Evolutionary conservation across 2,888 invertebrate genomes (phyloP).

Genomic region (Macrophya alboannulata): DNA sequence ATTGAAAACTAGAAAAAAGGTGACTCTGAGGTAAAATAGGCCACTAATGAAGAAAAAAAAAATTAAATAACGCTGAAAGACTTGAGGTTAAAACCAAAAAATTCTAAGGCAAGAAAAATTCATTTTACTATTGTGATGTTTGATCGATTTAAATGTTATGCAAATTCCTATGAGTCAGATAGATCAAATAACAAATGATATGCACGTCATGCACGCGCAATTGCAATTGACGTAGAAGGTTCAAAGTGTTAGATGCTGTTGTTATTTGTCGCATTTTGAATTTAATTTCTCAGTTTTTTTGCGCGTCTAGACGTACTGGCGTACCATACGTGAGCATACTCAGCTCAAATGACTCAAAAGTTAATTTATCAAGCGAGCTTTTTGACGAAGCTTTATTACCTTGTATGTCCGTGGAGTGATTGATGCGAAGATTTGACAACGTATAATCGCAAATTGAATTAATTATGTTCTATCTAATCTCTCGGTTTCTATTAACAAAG

Average conservation of each 20-base stretch:
- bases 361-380: background rate
- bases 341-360: background rate
- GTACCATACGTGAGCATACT: background rate
- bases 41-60: background rate
- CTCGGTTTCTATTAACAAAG: background rate
- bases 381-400: background rate
- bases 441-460: background rate
- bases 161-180: background rate
- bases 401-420: background rate
- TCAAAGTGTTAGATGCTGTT: background rate
- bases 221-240: background rate
- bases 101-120: background rate
- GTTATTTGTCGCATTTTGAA: background rate
- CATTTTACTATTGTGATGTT: background rate
- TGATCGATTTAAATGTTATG: background rate
- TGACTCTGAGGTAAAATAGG: no score
- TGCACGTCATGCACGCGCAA: background rate
- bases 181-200: background rate
- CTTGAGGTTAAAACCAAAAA: background rate
- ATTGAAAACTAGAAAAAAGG: no score
- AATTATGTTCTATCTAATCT: background rate
- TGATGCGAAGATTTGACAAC: background rate
- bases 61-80: background rate
- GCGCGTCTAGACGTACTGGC: background rate
- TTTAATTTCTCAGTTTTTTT: background rate